phyloP scores from a whole-genome alignment of 2,113 vertebrate species.

The Ovibos moschatus region DNA sequence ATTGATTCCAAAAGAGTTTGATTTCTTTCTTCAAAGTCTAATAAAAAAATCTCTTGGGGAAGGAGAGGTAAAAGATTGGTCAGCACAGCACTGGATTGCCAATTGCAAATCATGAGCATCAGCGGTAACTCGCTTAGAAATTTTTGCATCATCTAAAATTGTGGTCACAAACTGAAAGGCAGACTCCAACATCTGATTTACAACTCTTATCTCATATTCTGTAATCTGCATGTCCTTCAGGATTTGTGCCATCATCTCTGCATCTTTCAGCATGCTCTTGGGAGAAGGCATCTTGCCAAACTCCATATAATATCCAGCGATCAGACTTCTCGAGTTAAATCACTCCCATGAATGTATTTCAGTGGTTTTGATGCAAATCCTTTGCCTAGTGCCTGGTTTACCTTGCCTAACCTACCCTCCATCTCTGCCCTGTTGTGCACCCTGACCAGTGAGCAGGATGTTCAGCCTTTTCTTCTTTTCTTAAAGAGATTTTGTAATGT shows the following conservation, averaged over 20 bases:
- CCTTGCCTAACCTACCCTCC: conserved; percentile 72
- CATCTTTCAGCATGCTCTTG: conserved; percentile 88
- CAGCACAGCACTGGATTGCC: conserved; percentile 92
- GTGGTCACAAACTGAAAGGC: conserved; percentile 92
- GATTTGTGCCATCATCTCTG: conserved; percentile 96
- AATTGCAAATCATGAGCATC: conserved; percentile 90
- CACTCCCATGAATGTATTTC: conserved; percentile 85
- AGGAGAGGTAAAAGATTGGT: conserved; percentile 93
- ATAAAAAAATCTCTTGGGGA: conserved; percentile 89
- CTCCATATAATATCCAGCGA: conserved; percentile 62
- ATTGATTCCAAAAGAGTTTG: conserved; percentile 90
- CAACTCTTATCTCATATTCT: conserved; percentile 93
- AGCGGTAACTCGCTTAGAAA: conserved; percentile 92
- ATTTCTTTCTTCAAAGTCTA: conserved; percentile 94
- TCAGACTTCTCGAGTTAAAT: conserved; percentile 79
- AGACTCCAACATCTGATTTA: conserved; percentile 97
- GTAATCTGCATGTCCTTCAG: conserved; percentile 96
- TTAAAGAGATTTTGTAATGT: not conserved
- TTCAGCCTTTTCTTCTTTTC: not conserved
- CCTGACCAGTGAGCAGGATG: not conserved
- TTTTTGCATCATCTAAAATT: conserved; percentile 93
- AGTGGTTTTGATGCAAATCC: conserved; percentile 84
- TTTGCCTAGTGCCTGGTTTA: conserved; percentile 89
- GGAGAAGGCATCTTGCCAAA: conserved; percentile 86
- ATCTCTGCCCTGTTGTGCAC: not conserved